A percentile compares a stretch with the other conserved stretches of the same genome.
These are phyloP conservation scores for Dicerorhinus sumatrensis DNA, from an alignment of 2,113 vertebrate species.

Conservation along the genomic window DNA sequence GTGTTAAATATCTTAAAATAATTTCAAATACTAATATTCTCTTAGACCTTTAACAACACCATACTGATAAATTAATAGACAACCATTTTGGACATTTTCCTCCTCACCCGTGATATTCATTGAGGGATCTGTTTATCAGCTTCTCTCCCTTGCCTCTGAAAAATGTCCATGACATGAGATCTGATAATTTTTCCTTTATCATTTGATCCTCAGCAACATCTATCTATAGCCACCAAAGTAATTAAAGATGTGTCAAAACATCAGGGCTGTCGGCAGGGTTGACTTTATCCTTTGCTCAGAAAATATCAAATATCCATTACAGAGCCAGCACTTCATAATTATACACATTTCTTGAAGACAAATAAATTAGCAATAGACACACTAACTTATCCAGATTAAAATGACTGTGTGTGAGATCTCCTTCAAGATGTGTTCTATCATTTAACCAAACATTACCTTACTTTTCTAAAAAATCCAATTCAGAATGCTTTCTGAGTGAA, in stretches of 20 bases:
- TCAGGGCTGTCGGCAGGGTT: not conserved
- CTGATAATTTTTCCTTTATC: not conserved
- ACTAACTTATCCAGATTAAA: constrained; percentile 26
- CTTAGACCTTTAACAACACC: not conserved
- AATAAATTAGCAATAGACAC: not conserved
- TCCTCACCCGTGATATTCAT: not conserved
- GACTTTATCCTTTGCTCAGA: constrained; percentile 37
- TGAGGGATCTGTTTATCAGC: constrained; percentile 26
- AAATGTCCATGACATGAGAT: not conserved
- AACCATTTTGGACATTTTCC: not conserved
- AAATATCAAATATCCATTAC: constrained; percentile 41
- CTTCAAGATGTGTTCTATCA: not conserved
- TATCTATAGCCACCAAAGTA: not conserved
- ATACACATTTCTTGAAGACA: constrained; percentile 41
- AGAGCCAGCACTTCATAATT: not conserved
- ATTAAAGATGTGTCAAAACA: constrained; percentile 38
- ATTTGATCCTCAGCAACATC: constrained; percentile 2
- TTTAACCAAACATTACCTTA: not conserved
- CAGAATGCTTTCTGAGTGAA: constrained; percentile 30
- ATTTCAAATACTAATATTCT: constrained; percentile 19
- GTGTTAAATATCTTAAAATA: not conserved
- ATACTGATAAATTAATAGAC: not conserved
- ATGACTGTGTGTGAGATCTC: not conserved
- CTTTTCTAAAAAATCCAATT: not conserved
- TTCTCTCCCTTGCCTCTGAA: not conserved